Conservation (phyloP, 2,797 vertebrate genomes). For the Erethizon dorsatum region DNA sequence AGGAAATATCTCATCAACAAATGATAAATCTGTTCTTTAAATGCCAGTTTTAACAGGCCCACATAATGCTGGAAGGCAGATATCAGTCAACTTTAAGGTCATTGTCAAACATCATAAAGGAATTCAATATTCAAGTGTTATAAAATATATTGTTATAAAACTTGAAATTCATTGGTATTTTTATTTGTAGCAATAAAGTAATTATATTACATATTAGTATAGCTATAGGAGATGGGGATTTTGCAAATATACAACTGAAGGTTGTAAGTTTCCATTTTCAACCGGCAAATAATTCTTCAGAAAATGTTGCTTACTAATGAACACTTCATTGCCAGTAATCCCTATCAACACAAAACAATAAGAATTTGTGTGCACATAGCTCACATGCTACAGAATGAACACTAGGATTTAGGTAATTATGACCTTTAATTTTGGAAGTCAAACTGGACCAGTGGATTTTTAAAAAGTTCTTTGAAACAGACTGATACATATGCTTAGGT, state of each 20-base stretch:
- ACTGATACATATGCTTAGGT: background rate
- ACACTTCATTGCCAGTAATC: background rate
- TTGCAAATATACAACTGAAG: constrained; percentile 22
- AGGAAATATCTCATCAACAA: constrained; percentile 76
- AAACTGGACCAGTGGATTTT: background rate
- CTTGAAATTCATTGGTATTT: constrained; percentile 52
- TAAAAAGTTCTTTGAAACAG: background rate
- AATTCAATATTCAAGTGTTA: constrained; percentile 65
- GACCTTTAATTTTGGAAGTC: background rate
- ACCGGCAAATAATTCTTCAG: constrained; percentile 34
- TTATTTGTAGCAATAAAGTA: constrained; percentile 60
- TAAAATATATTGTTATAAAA: constrained; percentile 48
- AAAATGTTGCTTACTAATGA: background rate
- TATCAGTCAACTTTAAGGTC: constrained; percentile 76
- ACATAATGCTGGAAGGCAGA: constrained; percentile 63
- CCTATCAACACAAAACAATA: background rate
- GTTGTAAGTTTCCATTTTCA: background rate
- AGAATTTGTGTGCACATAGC: background rate
- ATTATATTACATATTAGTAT: constrained; percentile 39
- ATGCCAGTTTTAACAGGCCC: constrained; percentile 70
- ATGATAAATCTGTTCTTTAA: constrained; percentile 79
- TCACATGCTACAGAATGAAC: background rate
- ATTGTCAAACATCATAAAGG: constrained; percentile 62
- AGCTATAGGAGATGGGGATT: background rate
- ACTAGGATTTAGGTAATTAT: background rate